Conservation (phyloP, 1,140 invertebrate species). For the Phthorimaea operculella region DNA sequence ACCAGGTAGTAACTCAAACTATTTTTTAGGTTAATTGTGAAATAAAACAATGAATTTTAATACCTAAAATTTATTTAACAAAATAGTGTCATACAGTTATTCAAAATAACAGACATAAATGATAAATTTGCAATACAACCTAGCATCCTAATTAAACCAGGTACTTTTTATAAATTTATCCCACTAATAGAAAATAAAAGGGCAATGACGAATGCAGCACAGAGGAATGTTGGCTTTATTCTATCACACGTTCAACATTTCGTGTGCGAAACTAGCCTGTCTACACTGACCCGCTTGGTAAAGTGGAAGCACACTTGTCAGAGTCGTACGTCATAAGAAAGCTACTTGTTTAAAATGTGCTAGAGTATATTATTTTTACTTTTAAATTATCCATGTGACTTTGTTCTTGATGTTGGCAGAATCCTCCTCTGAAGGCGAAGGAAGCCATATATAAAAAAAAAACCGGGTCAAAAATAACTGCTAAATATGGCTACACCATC, state of each 20-base stretch:
- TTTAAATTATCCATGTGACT: too few species aligned
- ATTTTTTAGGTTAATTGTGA: too few species aligned
- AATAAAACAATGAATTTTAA: constrained; percentile 21
- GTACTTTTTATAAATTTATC: constrained; percentile 65
- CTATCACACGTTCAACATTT: constrained; percentile 27
- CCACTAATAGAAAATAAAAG: constrained; percentile 47
- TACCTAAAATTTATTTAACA: constrained; percentile 68
- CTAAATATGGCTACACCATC: too few species aligned
- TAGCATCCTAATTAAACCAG: constrained; percentile 67
- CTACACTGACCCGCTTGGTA: constrained; percentile 34
- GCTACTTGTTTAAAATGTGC: too few species aligned
- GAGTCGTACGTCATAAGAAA: too few species aligned
- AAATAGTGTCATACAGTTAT: constrained; percentile 68
- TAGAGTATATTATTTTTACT: too few species aligned
- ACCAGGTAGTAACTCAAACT: too few species aligned
- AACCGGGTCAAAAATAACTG: too few species aligned
- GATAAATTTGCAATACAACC: constrained; percentile 64
- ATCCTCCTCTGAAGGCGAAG: too few species aligned
- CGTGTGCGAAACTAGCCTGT: constrained; percentile 25
- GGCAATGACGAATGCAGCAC: constrained; percentile 59
- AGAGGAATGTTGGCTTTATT: constrained; percentile 62
- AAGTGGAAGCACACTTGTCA: too few species aligned
- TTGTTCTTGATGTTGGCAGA: too few species aligned
- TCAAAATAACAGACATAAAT: constrained; percentile 67
- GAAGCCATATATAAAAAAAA: too few species aligned